phyloP scores from a whole-genome alignment of 2,797 vertebrate species.

The Mionectes olivaceus region DNA sequence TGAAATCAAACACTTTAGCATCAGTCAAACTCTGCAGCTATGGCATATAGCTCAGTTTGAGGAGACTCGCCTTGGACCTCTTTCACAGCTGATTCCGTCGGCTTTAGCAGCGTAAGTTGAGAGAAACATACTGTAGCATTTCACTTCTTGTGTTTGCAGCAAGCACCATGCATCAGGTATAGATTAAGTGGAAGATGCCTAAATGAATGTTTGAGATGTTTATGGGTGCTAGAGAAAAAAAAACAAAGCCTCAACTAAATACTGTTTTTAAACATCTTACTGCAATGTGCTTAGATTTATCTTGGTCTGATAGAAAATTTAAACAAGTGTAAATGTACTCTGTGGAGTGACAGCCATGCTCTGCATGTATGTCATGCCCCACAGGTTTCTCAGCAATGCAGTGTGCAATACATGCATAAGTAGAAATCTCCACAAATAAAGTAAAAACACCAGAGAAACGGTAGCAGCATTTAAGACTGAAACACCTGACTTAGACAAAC shows the following conservation, averaged over 20 bases:
- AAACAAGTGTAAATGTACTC: not conserved
- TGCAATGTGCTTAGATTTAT: not conserved
- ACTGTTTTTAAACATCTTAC: not conserved
- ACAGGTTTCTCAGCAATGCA: not conserved
- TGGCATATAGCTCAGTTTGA: not conserved
- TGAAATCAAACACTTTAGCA: not conserved
- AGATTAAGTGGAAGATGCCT: not conserved
- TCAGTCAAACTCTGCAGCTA: not conserved
- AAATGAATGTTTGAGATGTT: not conserved
- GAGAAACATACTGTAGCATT: not conserved
- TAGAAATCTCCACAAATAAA: not conserved
- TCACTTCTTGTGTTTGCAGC: not conserved
- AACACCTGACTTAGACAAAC: not conserved
- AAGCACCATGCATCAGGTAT: accelerated
- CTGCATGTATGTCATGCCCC: accelerated
- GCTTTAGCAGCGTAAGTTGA: not conserved
- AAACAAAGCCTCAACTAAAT: not conserved
- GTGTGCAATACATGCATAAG: accelerated
- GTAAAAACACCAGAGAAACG: not conserved
- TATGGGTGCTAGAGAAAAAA: not conserved
- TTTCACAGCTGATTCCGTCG: not conserved
- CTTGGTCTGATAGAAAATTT: not conserved
- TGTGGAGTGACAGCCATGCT: not conserved
- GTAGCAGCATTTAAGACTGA: not conserved
- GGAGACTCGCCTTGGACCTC: not conserved